These are phyloP conservation scores for Copidosoma floridanum DNA, from an alignment of 1,140 invertebrate genomes.

Conservation along the genomic window DNA sequence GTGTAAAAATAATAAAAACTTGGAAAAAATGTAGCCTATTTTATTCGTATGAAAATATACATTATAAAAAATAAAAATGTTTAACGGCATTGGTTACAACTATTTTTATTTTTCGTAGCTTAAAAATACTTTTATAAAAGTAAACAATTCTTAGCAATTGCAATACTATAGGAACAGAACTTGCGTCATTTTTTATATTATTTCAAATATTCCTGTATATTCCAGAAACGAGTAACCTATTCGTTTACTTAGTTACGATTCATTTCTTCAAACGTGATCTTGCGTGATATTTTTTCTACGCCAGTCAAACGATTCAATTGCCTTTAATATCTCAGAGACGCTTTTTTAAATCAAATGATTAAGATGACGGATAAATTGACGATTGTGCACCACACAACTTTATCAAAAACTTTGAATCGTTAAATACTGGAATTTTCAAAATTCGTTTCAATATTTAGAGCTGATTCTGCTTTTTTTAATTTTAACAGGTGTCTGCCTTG, in stretches of 20 bases:
- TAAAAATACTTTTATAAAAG: no score
- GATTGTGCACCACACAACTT: not conserved
- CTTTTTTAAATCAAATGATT: not conserved
- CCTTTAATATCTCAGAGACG: not conserved
- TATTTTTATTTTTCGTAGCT: not conserved
- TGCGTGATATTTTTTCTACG: not conserved
- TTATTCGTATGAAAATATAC: not conserved
- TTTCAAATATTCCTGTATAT: no score
- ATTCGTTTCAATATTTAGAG: slow-evolving; percentile 22
- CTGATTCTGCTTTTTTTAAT: no score
- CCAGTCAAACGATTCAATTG: slow-evolving; percentile 14
- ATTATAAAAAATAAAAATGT: no score
- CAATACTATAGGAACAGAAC: no score
- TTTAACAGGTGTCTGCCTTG: slow-evolving; percentile 30
- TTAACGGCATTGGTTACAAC: not conserved
- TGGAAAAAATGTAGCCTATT: no score
- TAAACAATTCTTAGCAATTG: no score
- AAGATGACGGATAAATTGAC: not conserved
- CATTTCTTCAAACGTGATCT: slow-evolving; percentile 2
- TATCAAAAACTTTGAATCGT: not conserved
- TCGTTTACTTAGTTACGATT: slow-evolving; percentile 13
- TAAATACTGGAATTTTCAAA: slow-evolving; percentile 9
- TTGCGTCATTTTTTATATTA: no score
- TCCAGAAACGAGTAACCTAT: no score
- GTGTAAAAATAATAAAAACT: no score